A percentile compares a stretch with the other conserved stretches of the same genome.
Conservation (phyloP, 2,797 vertebrate species). For the Lerista edwardsae region DNA sequence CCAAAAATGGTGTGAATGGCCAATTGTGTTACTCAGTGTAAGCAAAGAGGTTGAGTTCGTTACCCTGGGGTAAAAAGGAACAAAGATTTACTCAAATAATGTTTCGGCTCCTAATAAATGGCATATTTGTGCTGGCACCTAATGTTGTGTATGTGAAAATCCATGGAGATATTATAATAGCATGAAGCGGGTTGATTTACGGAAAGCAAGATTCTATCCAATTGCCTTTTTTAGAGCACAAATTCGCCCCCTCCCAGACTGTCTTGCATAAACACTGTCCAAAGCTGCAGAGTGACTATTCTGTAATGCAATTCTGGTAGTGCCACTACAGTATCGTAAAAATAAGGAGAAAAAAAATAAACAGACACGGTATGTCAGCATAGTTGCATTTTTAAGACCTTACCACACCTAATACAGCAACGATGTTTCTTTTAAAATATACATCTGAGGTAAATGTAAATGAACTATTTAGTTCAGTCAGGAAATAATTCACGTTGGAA, state of each 20-base stretch:
- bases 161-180: background rate
- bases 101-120: background rate
- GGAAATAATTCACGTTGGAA: background rate
- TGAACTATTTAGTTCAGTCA: conserved; percentile 19
- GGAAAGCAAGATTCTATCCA: conserved; percentile 34
- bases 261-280: conserved; percentile 36
- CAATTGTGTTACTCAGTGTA: background rate
- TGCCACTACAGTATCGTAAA: conserved; percentile 67
- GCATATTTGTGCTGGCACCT: background rate
- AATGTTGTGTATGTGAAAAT: conserved; percentile 13
- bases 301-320: conserved; percentile 29
- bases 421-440: conserved; percentile 35
- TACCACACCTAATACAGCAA: conserved; percentile 50
- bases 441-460: accelerated
- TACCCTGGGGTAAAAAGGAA: conserved; percentile 2
- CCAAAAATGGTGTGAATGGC: background rate
- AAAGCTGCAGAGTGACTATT: conserved; percentile 51
- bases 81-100: background rate
- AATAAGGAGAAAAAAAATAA: conserved; percentile 69
- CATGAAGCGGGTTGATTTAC: conserved; percentile 28
- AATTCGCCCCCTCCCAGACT: background rate
- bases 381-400: conserved; percentile 57
- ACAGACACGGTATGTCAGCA: conserved; percentile 60
- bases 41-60: background rate
- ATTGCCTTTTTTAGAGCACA: conserved; percentile 29